Evolutionary conservation across 1,140 invertebrate species (phyloP).

Genomic region (Polyergus mexicanus): DNA sequence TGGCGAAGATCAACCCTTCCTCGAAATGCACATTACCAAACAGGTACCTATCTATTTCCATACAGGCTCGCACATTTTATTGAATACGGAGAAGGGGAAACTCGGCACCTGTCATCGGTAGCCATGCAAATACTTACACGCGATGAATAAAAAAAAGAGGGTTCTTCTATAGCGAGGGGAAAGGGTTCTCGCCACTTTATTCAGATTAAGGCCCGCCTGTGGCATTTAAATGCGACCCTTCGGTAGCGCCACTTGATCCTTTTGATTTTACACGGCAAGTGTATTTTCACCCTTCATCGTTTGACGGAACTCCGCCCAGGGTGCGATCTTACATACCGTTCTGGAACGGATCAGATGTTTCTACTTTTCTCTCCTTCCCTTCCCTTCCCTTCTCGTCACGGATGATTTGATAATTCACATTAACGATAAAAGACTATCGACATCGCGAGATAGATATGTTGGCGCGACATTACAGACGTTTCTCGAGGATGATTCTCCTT

Average conservation of each 20-base stretch:
- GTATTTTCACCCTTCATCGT: slow-evolving; percentile 69
- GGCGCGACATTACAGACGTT: neutral
- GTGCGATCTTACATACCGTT: slow-evolving; percentile 25
- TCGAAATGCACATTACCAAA: slow-evolving; percentile 32
- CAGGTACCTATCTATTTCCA: slow-evolving; percentile 78
- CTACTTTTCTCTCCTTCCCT: too few relatives aligned
- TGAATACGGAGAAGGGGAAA: slow-evolving; percentile 76
- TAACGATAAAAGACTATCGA: slow-evolving; percentile 12
- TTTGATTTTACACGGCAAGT: slow-evolving; percentile 78
- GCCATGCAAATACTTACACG: slow-evolving; percentile 81
- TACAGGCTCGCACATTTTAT: slow-evolving; percentile 70
- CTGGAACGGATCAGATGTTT: neutral
- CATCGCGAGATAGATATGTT: slow-evolving; percentile 2
- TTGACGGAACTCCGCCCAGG: slow-evolving; percentile 23
- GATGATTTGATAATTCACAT: slow-evolving; percentile 37
- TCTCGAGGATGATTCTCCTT: slow-evolving; percentile 15
- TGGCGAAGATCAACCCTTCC: slow-evolving; percentile 65
- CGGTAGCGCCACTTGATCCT: slow-evolving; percentile 74
- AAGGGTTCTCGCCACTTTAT: slow-evolving; percentile 78
- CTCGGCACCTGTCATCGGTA: slow-evolving; percentile 73
- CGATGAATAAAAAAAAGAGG: slow-evolving; percentile 84
- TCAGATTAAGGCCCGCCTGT: slow-evolving; percentile 82
- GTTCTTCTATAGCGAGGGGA: slow-evolving; percentile 56
- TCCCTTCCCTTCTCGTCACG: too few relatives aligned
- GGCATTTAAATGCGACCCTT: slow-evolving; percentile 75